Percentiles rank a stretch among this genome's conserved stretches.
Evolutionary conservation across 2,797 vertebrate genomes (phyloP).

Genomic region (Gymnoscopelus microlampas): DNA sequence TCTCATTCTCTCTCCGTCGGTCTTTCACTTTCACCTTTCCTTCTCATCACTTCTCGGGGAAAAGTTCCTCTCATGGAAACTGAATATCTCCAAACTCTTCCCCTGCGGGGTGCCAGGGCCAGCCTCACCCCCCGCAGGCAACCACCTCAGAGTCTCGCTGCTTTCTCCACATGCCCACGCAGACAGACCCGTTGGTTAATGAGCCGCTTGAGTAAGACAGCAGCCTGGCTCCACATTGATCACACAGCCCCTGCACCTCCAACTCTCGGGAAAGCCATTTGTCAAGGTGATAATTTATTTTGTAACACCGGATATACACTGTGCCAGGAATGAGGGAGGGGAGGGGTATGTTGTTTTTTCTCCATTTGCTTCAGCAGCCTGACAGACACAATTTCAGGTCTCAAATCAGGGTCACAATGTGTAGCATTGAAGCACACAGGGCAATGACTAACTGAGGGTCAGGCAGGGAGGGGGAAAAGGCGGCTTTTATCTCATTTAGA

Average conservation of each 20-base stretch:
- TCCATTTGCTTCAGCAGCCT: slow-evolving; percentile 36
- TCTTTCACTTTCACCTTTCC: neutral
- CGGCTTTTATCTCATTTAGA: slow-evolving; percentile 52
- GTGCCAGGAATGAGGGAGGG: slow-evolving; percentile 40
- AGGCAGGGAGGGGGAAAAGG: slow-evolving; percentile 36
- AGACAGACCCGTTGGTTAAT: slow-evolving; percentile 59
- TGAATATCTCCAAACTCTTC: slow-evolving; percentile 46
- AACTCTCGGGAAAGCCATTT: slow-evolving; percentile 72
- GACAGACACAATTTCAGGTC: slow-evolving; percentile 51
- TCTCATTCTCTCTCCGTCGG: slow-evolving; percentile 5
- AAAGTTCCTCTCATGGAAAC: slow-evolving; percentile 20
- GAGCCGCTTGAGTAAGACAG: slow-evolving; percentile 71
- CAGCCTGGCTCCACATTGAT: slow-evolving; percentile 74
- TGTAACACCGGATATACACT: slow-evolving; percentile 58
- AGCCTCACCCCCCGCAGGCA: slow-evolving; percentile 26
- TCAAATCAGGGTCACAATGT: slow-evolving; percentile 57
- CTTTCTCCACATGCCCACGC: slow-evolving; percentile 44
- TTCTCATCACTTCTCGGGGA: slow-evolving; percentile 36
- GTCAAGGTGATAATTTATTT: slow-evolving; percentile 81
- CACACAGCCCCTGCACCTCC: slow-evolving; percentile 59
- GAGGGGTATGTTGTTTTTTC: slow-evolving; percentile 43
- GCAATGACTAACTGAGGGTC: slow-evolving; percentile 50
- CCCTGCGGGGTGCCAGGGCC: slow-evolving; percentile 32
- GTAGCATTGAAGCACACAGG: slow-evolving; percentile 38
- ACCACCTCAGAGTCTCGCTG: slow-evolving; percentile 42